A percentile compares a stretch with the other conserved stretches of the same genome.
phyloP scores from a whole-genome alignment of 2,113 vertebrate species.

The Sphyrna mokarran region DNA sequence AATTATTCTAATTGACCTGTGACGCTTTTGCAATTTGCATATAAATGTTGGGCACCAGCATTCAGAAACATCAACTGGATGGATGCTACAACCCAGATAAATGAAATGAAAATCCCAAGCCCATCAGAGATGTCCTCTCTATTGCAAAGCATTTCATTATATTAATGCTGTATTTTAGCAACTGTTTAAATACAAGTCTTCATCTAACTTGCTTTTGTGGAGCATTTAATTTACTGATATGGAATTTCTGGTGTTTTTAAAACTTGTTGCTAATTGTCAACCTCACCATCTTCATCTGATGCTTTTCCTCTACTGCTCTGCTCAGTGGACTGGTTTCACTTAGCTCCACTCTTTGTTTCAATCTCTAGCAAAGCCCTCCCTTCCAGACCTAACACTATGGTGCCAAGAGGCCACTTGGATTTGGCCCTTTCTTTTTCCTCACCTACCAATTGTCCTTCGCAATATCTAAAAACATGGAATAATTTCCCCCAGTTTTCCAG shows the following conservation, averaged over 20 bases:
- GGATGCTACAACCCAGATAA: no score
- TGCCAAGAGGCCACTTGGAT: not conserved
- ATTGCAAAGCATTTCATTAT: not conserved
- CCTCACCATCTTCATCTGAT: not conserved
- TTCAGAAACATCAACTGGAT: not conserved
- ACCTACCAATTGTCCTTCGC: not conserved
- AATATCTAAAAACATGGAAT: not conserved
- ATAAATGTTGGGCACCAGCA: not conserved
- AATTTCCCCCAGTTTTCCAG: not conserved
- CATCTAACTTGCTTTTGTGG: not conserved
- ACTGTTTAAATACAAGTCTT: not conserved
- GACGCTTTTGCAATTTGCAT: not conserved
- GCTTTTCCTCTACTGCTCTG: not conserved
- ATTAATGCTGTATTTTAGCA: constrained; percentile 5
- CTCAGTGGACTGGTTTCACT: not conserved
- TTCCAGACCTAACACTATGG: not conserved
- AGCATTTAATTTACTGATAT: not conserved
- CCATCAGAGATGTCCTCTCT: not conserved
- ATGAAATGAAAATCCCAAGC: not conserved
- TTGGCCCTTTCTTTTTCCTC: not conserved
- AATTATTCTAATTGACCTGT: not conserved
- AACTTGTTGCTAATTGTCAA: not conserved
- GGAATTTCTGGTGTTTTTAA: not conserved
- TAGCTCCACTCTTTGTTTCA: not conserved
- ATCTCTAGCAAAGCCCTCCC: not conserved